Percentiles rank a stretch among this genome's conserved stretches.
phyloP scores from a whole-genome alignment of 2,888 invertebrate species.

The Philereme vetulata region DNA sequence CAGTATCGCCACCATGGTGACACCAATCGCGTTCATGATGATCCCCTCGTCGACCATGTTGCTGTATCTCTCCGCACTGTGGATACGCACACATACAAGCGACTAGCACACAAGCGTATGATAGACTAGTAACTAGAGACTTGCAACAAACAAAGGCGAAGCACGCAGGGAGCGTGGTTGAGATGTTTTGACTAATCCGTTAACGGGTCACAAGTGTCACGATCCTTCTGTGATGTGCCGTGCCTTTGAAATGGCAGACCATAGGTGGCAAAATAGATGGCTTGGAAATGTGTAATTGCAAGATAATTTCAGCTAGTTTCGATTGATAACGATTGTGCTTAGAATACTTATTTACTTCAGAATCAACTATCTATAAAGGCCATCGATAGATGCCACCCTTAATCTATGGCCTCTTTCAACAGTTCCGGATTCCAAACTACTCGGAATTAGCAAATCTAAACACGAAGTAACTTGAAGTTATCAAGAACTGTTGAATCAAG shows the following conservation, averaged over 20 bases:
- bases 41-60: conserved; percentile 86
- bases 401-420: background rate
- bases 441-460: background rate
- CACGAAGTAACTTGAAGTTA: background rate
- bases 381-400: background rate
- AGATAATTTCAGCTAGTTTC: background rate
- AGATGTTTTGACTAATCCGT: conserved; percentile 3
- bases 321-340: no score
- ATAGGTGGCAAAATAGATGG: background rate
- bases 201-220: conserved; percentile 7
- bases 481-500: conserved; percentile 3
- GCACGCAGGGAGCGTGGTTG: conserved; percentile 11
- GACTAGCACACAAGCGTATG: conserved; percentile 42
- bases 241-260: conserved; percentile 6
- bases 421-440: background rate
- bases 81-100: conserved; percentile 64
- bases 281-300: background rate
- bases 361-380: background rate
- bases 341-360: no score
- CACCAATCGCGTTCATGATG: conserved; percentile 88
- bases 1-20: conserved; percentile 85
- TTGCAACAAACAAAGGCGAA: conserved; percentile 7
- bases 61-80: conserved; percentile 81
- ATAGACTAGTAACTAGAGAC: conserved; percentile 5
- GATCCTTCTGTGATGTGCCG: no score